phyloP scores from a whole-genome alignment of 2,113 vertebrate genomes.

The Sorex araneus region DNA sequence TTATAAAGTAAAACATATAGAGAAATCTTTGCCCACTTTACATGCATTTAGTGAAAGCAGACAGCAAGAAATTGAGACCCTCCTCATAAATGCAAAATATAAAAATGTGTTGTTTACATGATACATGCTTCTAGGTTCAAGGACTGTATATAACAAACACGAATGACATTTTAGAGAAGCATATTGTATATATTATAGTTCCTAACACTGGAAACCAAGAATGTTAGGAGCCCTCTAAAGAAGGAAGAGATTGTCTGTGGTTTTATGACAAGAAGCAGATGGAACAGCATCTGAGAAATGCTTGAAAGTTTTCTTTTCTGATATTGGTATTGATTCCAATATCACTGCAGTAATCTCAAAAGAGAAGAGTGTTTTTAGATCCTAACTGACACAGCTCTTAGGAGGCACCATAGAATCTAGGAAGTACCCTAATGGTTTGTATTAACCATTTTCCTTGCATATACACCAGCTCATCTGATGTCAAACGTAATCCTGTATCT shows the following conservation, averaged over 20 bases:
- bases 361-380: slow-evolving; percentile 16
- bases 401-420: background rate
- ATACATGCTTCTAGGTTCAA: slow-evolving; percentile 75
- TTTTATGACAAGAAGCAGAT: slow-evolving; percentile 70
- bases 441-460: background rate
- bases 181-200: slow-evolving; percentile 77
- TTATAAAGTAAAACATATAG: background rate
- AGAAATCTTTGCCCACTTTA: background rate
- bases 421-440: background rate
- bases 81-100: slow-evolving; percentile 61
- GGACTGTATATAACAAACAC: slow-evolving; percentile 72
- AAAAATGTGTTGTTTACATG: slow-evolving; percentile 64
- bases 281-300: slow-evolving; percentile 38
- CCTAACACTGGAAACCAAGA: slow-evolving; percentile 76
- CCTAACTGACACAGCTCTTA: background rate
- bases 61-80: slow-evolving; percentile 55
- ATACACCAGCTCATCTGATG: background rate
- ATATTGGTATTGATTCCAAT: slow-evolving; percentile 23
- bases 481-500: background rate
- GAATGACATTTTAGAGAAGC: slow-evolving; percentile 68
- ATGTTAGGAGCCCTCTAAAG: slow-evolving; percentile 67
- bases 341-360: slow-evolving; percentile 12
- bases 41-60: slow-evolving; percentile 60
- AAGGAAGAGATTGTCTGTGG: slow-evolving; percentile 67
- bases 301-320: slow-evolving; percentile 9